Conservation (phyloP, 1,140 invertebrate genomes). For the Anastrepha ludens region DNA sequence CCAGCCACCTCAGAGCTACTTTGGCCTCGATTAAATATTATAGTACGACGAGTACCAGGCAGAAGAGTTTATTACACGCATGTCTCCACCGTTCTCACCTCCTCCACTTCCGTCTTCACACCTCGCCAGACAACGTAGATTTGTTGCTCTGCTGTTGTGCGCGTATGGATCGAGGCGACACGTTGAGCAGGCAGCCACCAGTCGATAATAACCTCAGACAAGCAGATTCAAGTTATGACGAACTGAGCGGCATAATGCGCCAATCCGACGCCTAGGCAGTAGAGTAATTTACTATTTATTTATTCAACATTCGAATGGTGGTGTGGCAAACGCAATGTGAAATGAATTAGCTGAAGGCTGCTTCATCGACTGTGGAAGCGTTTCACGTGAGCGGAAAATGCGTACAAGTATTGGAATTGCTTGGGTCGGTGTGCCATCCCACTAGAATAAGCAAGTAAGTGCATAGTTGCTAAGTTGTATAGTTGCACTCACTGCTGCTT, state of each 20-base stretch:
- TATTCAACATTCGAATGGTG: too few relatives aligned
- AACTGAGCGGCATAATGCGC: neutral
- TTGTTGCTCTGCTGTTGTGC: neutral
- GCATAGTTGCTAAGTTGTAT: neutral
- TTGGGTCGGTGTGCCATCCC: too few relatives aligned
- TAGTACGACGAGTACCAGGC: too few relatives aligned
- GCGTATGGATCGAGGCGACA: too few relatives aligned
- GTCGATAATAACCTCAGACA: slow-evolving; percentile 16
- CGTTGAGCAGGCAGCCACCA: neutral
- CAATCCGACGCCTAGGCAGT: neutral
- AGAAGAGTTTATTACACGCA: too few relatives aligned
- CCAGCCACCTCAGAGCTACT: neutral
- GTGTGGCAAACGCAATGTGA: too few relatives aligned
- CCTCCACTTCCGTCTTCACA: neutral
- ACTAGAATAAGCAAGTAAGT: too few relatives aligned
- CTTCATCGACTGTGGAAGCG: too few relatives aligned
- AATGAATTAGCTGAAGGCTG: too few relatives aligned
- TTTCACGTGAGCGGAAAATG: too few relatives aligned
- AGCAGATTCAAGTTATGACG: neutral
- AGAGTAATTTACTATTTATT: too few relatives aligned
- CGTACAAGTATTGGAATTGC: too few relatives aligned
- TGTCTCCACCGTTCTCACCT: neutral
- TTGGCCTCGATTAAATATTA: neutral
- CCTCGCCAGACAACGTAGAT: neutral
- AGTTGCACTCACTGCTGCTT: neutral